Evolutionary conservation across 2,113 vertebrate genomes (phyloP).

Genomic region (Limnothrissa miodon): DNA sequence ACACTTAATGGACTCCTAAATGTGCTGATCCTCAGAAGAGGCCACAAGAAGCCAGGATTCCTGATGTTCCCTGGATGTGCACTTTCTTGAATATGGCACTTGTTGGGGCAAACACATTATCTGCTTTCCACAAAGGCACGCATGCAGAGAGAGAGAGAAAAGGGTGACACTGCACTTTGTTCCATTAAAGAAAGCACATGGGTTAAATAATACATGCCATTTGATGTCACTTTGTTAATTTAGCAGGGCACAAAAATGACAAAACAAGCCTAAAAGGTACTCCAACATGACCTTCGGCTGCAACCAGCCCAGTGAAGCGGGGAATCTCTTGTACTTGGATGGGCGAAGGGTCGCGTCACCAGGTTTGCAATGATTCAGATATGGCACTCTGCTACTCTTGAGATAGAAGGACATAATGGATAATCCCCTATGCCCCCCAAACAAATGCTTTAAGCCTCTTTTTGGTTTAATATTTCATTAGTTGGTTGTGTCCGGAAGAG

Average conservation of each 20-base stretch:
- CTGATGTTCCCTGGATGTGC: conserved; percentile 16
- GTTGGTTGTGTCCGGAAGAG: conserved; percentile 42
- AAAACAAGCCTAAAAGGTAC: conserved; percentile 44
- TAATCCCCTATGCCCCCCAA: conserved; percentile 26
- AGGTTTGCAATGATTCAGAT: conserved; percentile 49
- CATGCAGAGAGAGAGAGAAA: conserved; percentile 29
- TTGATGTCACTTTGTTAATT: conserved; percentile 55
- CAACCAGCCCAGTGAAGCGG: conserved; percentile 28
- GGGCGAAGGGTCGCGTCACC: conserved; percentile 38
- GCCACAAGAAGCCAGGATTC: conserved; percentile 24
- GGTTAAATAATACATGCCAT: conserved; percentile 63
- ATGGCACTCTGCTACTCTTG: conserved; percentile 41
- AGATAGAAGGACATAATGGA: conserved; percentile 43
- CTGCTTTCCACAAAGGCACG: conserved; percentile 34
- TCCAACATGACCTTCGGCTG: background rate
- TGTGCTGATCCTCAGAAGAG: conserved; percentile 60
- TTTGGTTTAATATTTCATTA: conserved; percentile 55
- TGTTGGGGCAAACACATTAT: conserved; percentile 40
- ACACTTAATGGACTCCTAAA: conserved; percentile 59
- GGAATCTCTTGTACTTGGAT: conserved; percentile 49
- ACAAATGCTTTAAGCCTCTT: conserved; percentile 22
- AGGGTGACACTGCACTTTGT: conserved; percentile 61
- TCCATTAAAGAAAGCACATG: conserved; percentile 64
- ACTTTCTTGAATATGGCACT: conserved; percentile 37
- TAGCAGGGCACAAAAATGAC: conserved; percentile 48